phyloP scores from a whole-genome alignment of 2,797 vertebrate species.

The Chiloscyllium punctatum region DNA sequence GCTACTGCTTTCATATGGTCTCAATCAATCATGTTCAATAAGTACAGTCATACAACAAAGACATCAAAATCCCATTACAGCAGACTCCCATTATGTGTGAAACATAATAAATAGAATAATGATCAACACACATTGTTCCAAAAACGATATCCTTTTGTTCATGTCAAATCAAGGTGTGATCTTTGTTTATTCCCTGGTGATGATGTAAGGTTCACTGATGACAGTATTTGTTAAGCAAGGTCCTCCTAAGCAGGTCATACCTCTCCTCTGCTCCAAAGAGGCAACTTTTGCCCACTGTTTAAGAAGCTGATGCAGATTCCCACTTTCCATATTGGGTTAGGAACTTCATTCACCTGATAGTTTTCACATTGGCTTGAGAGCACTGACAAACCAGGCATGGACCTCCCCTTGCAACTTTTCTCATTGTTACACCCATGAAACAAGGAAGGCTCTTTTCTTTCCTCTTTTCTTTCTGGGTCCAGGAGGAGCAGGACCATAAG shows the following conservation, averaged over 20 bases:
- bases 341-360: background rate
- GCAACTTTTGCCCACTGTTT: too few relatives aligned
- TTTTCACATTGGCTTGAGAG: too few relatives aligned
- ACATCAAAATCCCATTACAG: background rate
- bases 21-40: too few relatives aligned
- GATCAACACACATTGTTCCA: background rate
- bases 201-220: background rate
- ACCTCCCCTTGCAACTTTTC: too few relatives aligned
- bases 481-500: too few relatives aligned
- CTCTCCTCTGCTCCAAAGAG: too few relatives aligned
- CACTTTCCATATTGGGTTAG: background rate
- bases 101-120: background rate
- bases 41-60: background rate
- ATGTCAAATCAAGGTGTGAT: background rate
- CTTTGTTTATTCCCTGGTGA: background rate
- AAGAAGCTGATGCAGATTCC: background rate
- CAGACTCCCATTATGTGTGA: background rate
- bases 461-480: too few relatives aligned
- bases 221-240: background rate
- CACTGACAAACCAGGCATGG: too few relatives aligned
- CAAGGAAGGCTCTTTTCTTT: too few relatives aligned
- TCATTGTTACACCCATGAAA: too few relatives aligned
- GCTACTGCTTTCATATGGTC: background rate
- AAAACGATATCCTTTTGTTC: background rate
- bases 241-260: background rate